phyloP scores from a whole-genome alignment of 2,888 invertebrate species.

The Podotricha telesiphe region DNA sequence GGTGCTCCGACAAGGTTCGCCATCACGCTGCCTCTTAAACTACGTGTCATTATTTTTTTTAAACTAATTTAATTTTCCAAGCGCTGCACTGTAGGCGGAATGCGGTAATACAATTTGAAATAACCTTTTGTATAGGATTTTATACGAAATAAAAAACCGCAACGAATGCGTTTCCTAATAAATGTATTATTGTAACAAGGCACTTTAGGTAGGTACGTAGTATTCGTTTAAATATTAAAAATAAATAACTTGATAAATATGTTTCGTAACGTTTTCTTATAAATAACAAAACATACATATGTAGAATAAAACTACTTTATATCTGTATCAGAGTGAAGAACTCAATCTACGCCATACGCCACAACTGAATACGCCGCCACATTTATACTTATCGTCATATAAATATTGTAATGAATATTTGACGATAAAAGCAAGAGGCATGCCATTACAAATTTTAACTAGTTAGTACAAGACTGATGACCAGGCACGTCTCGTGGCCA shows the following conservation, averaged over 20 bases:
- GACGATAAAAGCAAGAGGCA: constrained; percentile 2
- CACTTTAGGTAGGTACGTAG: too few relatives aligned
- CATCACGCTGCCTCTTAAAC: constrained; percentile 50
- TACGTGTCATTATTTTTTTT: constrained; percentile 42
- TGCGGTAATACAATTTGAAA: constrained; percentile 32
- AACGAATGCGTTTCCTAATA: neutral
- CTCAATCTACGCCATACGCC: too few relatives aligned
- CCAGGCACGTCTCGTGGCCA: constrained; percentile 32
- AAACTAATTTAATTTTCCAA: constrained; percentile 42
- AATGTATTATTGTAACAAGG: too few relatives aligned
- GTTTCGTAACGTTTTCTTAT: too few relatives aligned
- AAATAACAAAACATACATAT: too few relatives aligned
- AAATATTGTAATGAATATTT: neutral
- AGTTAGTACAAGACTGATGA: constrained; percentile 39
- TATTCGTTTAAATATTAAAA: too few relatives aligned
- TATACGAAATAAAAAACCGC: constrained; percentile 7
- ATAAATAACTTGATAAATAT: too few relatives aligned
- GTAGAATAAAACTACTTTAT: too few relatives aligned
- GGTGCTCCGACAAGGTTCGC: constrained; percentile 46
- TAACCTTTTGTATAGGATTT: constrained; percentile 20
- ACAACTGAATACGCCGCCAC: too few relatives aligned
- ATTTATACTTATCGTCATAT: too few relatives aligned
- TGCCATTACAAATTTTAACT: constrained; percentile 21
- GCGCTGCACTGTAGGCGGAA: constrained; percentile 29
- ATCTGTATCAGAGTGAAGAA: too few relatives aligned